Evolutionary conservation across 2,888 invertebrate species (phyloP).

Genomic region (Chloroclystis v-ata): DNA sequence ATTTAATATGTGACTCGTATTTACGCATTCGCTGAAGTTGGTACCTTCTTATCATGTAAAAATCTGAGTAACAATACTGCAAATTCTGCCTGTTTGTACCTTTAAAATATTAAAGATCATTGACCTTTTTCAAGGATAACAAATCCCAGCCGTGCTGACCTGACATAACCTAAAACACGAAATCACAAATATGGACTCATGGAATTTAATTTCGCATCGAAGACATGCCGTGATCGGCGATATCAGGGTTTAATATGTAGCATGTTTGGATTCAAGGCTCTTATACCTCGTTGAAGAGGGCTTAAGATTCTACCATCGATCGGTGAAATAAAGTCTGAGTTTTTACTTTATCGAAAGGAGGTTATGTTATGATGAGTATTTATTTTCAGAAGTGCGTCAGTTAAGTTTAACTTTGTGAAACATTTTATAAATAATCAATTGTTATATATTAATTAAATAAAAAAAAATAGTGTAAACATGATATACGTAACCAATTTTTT

Average conservation of each 20-base stretch:
- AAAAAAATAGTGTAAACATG: too few species aligned
- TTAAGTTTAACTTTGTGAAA: too few species aligned
- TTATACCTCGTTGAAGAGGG: neutral
- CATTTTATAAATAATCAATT: too few species aligned
- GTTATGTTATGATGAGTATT: too few species aligned
- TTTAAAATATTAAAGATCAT: neutral
- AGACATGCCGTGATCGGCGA: neutral
- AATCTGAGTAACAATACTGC: too few species aligned
- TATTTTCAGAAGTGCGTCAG: too few species aligned
- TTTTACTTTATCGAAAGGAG: neutral
- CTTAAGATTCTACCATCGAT: neutral
- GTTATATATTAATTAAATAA: too few species aligned
- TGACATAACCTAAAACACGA: neutral
- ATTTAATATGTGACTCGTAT: too few species aligned
- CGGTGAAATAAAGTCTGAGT: neutral
- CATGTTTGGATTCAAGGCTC: constrained; percentile 7
- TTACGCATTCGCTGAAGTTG: too few species aligned
- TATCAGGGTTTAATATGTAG: constrained; percentile 8
- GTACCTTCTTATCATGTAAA: too few species aligned
- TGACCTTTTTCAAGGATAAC: neutral
- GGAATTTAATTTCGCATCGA: constrained; percentile 4
- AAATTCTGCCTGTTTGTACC: neutral
- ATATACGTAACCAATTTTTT: too few species aligned
- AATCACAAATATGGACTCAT: neutral
- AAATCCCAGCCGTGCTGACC: neutral